These are phyloP conservation scores for Scomber japonicus DNA, from an alignment of 2,113 vertebrate genomes.

Conservation along the genomic window DNA sequence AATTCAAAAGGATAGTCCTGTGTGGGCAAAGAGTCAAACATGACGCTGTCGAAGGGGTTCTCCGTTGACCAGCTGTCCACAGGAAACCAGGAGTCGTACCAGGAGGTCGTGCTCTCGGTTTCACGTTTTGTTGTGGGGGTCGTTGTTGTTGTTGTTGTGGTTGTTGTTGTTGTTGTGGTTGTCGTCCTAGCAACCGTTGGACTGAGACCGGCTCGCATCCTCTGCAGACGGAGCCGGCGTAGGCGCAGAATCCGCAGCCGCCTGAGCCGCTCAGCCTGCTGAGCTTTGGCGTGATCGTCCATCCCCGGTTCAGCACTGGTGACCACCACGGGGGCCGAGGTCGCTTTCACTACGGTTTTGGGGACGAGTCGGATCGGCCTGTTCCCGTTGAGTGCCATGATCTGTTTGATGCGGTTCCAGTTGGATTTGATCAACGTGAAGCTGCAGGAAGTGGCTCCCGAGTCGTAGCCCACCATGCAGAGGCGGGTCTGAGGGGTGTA, in stretches of 20 bases:
- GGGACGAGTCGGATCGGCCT: conserved; percentile 86
- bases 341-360: conserved; percentile 25
- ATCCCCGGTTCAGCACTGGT: neutral
- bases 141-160: conserved; percentile 23
- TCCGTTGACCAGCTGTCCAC: conserved; percentile 62
- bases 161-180: neutral
- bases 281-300: neutral
- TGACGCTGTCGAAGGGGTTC: conserved; percentile 70
- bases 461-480: conserved; percentile 93
- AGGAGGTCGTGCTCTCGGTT: conserved; percentile 72
- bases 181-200: conserved; percentile 28
- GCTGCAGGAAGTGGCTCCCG: conserved; percentile 93
- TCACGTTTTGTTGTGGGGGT: conserved; percentile 40
- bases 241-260: conserved; percentile 69
- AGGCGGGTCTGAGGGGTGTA: conserved; percentile 89
- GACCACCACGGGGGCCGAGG: neutral
- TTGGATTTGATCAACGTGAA: conserved; percentile 93
- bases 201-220: conserved; percentile 32
- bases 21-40: conserved; percentile 73
- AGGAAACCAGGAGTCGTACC: conserved; percentile 83
- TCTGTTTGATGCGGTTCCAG: conserved; percentile 96
- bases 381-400: conserved; percentile 91
- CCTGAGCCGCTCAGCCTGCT: conserved; percentile 54
- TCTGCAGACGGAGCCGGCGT: conserved; percentile 66
- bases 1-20: conserved; percentile 81